Evolutionary conservation across 1,140 invertebrate genomes (phyloP).

Genomic region (Apis dorsata): DNA sequence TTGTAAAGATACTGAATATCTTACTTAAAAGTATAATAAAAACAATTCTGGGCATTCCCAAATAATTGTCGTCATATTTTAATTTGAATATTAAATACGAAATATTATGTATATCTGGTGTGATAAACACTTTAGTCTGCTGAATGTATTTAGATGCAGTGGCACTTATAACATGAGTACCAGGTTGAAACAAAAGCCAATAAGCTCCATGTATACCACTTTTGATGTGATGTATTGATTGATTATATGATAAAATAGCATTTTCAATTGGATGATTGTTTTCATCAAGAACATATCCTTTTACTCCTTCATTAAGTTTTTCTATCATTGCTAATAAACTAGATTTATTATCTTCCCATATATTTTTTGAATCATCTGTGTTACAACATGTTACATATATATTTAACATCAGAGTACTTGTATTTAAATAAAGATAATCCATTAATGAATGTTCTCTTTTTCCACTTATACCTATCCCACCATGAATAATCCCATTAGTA

Average conservation of each 20-base stretch:
- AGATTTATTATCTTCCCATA: slow-evolving; percentile 73
- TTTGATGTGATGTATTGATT: slow-evolving; percentile 73
- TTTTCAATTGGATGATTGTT: slow-evolving; percentile 82
- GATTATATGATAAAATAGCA: slow-evolving; percentile 81
- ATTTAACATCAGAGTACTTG: slow-evolving; percentile 74
- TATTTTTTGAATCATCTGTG: slow-evolving; percentile 62
- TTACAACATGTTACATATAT: slow-evolving; percentile 77
- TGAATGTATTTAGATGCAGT: slow-evolving; percentile 81
- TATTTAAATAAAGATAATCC: slow-evolving; percentile 75
- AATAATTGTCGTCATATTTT: slow-evolving; percentile 83
- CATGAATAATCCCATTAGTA: slow-evolving; percentile 65
- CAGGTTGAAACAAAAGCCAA: slow-evolving; percentile 80
- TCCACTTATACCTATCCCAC: slow-evolving; percentile 60
- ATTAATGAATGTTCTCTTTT: slow-evolving; percentile 68
- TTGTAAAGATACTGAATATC: slow-evolving; percentile 24
- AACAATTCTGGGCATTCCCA: slow-evolving; percentile 86
- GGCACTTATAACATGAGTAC: slow-evolving; percentile 81
- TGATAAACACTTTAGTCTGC: slow-evolving; percentile 80
- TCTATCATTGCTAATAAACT: slow-evolving; percentile 71
- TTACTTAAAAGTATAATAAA: slow-evolving; percentile 85
- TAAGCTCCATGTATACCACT: slow-evolving; percentile 82
- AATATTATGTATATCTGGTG: slow-evolving; percentile 74
- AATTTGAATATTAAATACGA: slow-evolving; percentile 84
- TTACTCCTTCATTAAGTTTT: slow-evolving; percentile 69
- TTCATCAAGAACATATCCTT: slow-evolving; percentile 82